A percentile compares a stretch with the other conserved stretches of the same genome.
Evolutionary conservation across 2,888 invertebrate species (phyloP).

Genomic region (Dioctria rufipes): DNA sequence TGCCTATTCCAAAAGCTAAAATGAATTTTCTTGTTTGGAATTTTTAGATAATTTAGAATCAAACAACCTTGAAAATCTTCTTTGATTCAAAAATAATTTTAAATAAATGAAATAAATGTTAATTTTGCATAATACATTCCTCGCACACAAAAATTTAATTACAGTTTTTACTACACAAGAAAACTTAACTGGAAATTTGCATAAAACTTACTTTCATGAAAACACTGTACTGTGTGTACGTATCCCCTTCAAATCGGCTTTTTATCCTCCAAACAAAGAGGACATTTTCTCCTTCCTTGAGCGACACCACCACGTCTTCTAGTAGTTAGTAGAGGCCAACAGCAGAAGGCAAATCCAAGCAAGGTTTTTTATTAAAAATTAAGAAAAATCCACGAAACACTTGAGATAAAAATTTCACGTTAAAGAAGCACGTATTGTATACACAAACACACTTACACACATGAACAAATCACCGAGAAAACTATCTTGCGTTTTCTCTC

Average conservation of each 20-base stretch:
- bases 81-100: not conserved
- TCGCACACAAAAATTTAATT: no score
- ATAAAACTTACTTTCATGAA: not conserved
- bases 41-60: not conserved
- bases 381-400: slow-evolving; percentile 8
- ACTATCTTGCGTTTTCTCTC: slow-evolving; percentile 15
- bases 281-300: not conserved
- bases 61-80: not conserved
- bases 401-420: slow-evolving; percentile 6
- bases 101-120: not conserved
- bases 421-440: not conserved
- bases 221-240: not conserved
- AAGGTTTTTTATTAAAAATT: not conserved
- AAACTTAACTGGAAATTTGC: not conserved
- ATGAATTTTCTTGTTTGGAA: not conserved
- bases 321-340: not conserved
- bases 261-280: not conserved
- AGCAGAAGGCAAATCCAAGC: not conserved
- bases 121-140: not conserved
- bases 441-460: not conserved
- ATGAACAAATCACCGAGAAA: not conserved
- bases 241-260: slow-evolving; percentile 17
- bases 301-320: not conserved
- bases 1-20: no score
- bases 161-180: not conserved